Conservation (phyloP, 2,797 vertebrate genomes). For the Masticophis lateralis region DNA sequence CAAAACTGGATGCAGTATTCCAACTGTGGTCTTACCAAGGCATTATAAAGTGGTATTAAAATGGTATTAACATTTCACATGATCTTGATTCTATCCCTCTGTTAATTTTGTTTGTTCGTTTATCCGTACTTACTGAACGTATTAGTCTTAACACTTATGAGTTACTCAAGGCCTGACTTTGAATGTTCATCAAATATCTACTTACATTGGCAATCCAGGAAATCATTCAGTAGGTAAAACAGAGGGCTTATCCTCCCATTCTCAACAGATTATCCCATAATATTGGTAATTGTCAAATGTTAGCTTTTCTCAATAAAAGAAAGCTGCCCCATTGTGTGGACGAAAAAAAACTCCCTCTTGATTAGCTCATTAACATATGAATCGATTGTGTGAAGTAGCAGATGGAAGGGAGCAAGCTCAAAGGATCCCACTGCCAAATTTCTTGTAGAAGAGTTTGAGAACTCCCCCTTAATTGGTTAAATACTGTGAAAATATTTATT, state of each 20-base stretch:
- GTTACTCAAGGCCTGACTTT: not conserved
- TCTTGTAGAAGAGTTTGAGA: not conserved
- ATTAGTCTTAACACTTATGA: not conserved
- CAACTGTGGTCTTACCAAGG: too few species aligned
- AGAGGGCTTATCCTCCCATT: not conserved
- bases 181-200: not conserved
- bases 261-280: not conserved
- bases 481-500: conserved; percentile 66
- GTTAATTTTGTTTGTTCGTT: not conserved
- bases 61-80: too few species aligned
- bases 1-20: too few species aligned
- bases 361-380: conserved; percentile 22
- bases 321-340: too few species aligned
- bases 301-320: not conserved
- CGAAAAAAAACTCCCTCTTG: not conserved
- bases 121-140: not conserved
- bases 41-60: too few species aligned
- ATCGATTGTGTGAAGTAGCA: conserved; percentile 1
- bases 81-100: too few species aligned
- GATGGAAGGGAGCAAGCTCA: not conserved
- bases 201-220: not conserved
- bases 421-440: conserved; percentile 41
- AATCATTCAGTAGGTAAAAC: not conserved
- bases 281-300: not conserved
- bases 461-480: conserved; percentile 46